These are phyloP conservation scores for Artemia sinica DNA, from an alignment of 2,888 invertebrate genomes.

Conservation along the genomic window DNA sequence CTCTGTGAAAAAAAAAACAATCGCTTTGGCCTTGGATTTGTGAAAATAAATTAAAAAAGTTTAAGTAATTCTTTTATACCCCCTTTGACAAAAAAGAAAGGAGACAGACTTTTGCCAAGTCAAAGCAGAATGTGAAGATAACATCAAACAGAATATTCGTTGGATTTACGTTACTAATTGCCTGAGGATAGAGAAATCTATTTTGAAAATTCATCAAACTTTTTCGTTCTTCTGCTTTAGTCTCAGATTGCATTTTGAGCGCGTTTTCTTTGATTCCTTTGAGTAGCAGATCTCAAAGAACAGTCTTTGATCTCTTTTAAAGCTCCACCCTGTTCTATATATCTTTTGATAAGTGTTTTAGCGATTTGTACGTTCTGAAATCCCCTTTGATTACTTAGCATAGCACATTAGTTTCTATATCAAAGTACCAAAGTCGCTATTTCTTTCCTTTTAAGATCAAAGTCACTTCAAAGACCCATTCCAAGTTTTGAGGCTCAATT, in stretches of 20 bases:
- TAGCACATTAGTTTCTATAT: slow-evolving; percentile 13
- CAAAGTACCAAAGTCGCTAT: slow-evolving; percentile 12
- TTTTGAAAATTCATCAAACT: slow-evolving; percentile 10
- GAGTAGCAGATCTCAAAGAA: neutral
- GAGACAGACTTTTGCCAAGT: too few species aligned
- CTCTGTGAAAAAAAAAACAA: too few species aligned
- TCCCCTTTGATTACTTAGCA: slow-evolving; percentile 13
- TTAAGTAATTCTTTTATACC: too few species aligned
- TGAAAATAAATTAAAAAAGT: too few species aligned
- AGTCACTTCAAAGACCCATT: neutral
- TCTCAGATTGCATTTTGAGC: slow-evolving; percentile 11
- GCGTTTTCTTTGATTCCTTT: slow-evolving; percentile 7
- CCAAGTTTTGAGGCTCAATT: neutral
- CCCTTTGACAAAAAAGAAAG: too few species aligned
- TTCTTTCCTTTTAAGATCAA: neutral
- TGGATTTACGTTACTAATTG: slow-evolving; percentile 4
- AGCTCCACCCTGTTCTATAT: neutral
- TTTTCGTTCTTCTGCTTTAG: neutral
- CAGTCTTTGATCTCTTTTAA: slow-evolving; percentile 6
- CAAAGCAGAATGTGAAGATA: neutral
- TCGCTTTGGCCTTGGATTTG: too few species aligned
- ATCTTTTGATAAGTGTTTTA: slow-evolving; percentile 14
- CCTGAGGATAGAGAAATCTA: slow-evolving; percentile 4
- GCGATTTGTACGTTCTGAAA: slow-evolving; percentile 12
- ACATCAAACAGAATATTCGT: slow-evolving; percentile 12